These are phyloP conservation scores for Malurus melanocephalus DNA, from an alignment of 2,113 vertebrate genomes.

Conservation along the genomic window DNA sequence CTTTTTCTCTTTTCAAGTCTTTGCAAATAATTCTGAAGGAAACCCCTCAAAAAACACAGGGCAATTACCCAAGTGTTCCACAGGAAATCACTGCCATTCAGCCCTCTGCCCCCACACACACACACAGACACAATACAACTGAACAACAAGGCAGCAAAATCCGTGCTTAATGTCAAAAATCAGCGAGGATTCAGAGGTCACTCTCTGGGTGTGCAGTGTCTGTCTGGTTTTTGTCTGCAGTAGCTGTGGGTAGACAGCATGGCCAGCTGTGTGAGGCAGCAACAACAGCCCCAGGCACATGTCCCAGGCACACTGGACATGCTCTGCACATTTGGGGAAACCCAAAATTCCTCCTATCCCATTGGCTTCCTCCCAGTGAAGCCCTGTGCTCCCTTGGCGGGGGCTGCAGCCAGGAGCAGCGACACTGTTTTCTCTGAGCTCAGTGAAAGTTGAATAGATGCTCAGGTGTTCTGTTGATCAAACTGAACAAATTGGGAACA, in stretches of 20 bases:
- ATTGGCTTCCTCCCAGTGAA: accelerated
- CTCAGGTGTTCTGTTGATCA: background rate
- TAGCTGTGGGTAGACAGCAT: background rate
- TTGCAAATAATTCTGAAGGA: background rate
- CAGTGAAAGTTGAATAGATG: background rate
- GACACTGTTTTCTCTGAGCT: background rate
- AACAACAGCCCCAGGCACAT: background rate
- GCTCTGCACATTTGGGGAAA: background rate
- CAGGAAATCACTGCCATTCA: background rate
- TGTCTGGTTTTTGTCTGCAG: background rate
- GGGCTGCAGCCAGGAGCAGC: background rate
- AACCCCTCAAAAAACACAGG: background rate
- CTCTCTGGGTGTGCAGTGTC: background rate
- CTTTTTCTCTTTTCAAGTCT: background rate
- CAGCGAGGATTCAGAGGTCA: background rate
- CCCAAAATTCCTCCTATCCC: accelerated
- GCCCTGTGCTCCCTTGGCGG: accelerated
- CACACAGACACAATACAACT: background rate
- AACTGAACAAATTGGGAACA: background rate
- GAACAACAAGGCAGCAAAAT: background rate
- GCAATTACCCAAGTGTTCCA: background rate
- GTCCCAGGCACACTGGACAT: background rate
- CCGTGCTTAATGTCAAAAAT: accelerated
- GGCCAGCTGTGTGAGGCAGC: background rate
- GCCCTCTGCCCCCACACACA: background rate